A percentile compares a stretch with the other conserved stretches of the same genome.
Evolutionary conservation across 2,888 invertebrate genomes (phyloP).

Genomic region (Palloptera scutellata): DNA sequence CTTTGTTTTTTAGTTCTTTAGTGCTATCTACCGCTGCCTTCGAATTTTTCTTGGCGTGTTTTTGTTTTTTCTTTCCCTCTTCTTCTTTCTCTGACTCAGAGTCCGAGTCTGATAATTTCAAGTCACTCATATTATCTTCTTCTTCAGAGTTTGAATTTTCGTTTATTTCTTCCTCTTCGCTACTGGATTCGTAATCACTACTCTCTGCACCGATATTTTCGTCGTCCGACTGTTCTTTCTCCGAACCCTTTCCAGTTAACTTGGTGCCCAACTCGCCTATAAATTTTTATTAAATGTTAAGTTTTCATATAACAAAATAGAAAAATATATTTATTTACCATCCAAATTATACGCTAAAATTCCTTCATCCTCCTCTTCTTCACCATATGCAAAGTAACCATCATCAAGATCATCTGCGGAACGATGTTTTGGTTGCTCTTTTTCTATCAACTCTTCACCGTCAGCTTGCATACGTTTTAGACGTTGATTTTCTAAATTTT

Average conservation of each 20-base stretch:
- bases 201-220: constrained; percentile 31
- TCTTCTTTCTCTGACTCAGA: constrained; percentile 52
- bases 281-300: constrained; percentile 11
- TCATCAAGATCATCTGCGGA: constrained; percentile 90
- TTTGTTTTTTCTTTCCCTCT: constrained; percentile 12
- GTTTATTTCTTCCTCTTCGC: constrained; percentile 49
- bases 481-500: constrained; percentile 80
- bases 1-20: constrained; percentile 9
- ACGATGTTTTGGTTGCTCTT: constrained; percentile 68
- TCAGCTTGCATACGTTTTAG: constrained; percentile 79
- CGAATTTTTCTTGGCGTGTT: constrained; percentile 16
- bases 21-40: neutral
- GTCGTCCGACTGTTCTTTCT: constrained; percentile 43
- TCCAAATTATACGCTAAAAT: constrained; percentile 58
- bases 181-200: constrained; percentile 22
- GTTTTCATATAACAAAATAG: constrained; percentile 5
- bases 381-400: constrained; percentile 72
- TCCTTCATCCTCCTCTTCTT: constrained; percentile 50
- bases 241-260: constrained; percentile 37
- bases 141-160: constrained; percentile 54
- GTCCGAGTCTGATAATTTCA: constrained; percentile 58
- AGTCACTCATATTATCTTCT: constrained; percentile 60
- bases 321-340: constrained; percentile 47
- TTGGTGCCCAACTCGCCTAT: constrained; percentile 39
- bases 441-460: constrained; percentile 64